These are phyloP conservation scores for Eospalax fontanierii DNA, from an alignment of 2,797 vertebrate species.

Conservation along the genomic window DNA sequence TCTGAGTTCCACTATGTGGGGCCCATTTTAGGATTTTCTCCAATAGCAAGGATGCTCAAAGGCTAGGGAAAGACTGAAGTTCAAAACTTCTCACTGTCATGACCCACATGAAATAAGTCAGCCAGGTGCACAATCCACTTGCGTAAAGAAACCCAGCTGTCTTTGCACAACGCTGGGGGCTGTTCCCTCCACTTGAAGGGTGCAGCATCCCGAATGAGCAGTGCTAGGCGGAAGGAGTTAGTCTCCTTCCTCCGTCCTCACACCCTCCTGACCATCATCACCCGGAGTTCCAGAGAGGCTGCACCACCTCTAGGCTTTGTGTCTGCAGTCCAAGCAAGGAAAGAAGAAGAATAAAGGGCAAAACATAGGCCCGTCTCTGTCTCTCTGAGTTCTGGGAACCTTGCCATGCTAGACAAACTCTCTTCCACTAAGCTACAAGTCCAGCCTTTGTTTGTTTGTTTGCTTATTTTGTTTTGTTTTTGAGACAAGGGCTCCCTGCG, in stretches of 20 bases:
- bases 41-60: not conserved
- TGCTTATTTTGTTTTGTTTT: no score
- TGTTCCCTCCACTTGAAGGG: not conserved
- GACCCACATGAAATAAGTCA: not conserved
- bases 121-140: not conserved
- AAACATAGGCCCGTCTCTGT: not conserved
- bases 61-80: not conserved
- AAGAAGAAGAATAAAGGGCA: not conserved
- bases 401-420: not conserved
- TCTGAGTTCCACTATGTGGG: not conserved
- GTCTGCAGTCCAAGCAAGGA: not conserved
- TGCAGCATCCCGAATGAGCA: not conserved
- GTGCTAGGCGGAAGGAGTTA: not conserved
- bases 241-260: not conserved
- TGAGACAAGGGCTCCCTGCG: no score
- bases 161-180: not conserved
- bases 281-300: slow-evolving; percentile 25
- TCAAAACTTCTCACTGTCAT: not conserved
- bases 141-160: not conserved
- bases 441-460: no score
- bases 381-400: not conserved
- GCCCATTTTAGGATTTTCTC: not conserved
- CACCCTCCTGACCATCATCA: no score
- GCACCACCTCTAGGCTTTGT: not conserved
- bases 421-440: not conserved